A percentile compares a stretch with the other conserved stretches of the same genome.
Conservation (phyloP, 2,797 vertebrate species). For the Sciurus carolinensis region DNA sequence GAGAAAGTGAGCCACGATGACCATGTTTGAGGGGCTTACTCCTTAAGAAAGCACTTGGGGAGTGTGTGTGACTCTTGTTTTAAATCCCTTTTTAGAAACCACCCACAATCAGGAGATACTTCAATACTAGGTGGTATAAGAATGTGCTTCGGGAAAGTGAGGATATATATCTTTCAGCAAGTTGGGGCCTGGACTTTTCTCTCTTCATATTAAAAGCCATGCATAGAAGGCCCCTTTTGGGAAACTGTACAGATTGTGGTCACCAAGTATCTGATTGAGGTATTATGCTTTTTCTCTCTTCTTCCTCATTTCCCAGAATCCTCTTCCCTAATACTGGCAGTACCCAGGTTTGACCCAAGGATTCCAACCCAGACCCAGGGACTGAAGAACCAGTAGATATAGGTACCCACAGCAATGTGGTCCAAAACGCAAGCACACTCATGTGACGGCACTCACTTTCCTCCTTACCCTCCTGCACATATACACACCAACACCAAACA, state of each 20-base stretch:
- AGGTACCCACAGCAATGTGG: background rate
- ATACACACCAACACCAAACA: background rate
- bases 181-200: background rate
- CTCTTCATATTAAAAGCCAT: slow-evolving; percentile 35
- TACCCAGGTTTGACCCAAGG: background rate
- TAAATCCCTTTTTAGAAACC: slow-evolving; percentile 38
- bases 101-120: background rate
- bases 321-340: background rate
- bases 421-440: background rate
- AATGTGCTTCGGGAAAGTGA: slow-evolving; percentile 4
- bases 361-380: background rate
- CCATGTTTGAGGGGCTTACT: background rate
- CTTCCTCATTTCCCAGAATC: background rate
- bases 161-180: background rate
- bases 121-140: background rate
- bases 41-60: slow-evolving; percentile 35
- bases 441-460: too few species aligned
- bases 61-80: background rate
- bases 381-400: background rate
- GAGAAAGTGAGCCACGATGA: background rate
- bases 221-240: background rate
- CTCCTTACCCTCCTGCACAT: background rate
- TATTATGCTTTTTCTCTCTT: slow-evolving; percentile 14
- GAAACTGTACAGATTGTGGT: background rate
- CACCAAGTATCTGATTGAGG: background rate